Conservation (phyloP, 2,113 vertebrate species). For the Scytalopus superciliaris region DNA sequence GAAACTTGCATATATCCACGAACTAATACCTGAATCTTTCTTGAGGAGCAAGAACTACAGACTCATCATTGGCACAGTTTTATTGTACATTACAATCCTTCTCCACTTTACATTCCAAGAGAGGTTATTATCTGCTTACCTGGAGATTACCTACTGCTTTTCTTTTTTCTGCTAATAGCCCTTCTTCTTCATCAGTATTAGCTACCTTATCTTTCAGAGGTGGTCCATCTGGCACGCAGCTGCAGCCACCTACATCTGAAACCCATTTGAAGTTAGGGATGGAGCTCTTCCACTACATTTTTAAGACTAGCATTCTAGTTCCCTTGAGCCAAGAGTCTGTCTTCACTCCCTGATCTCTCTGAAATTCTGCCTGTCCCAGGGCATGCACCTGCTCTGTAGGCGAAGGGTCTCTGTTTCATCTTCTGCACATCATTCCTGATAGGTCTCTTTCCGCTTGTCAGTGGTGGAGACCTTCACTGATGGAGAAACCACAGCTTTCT, state of each 20-base stretch:
- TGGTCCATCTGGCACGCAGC: accelerated
- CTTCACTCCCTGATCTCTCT: background rate
- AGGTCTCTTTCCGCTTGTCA: background rate
- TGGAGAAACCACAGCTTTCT: background rate
- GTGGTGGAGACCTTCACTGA: accelerated
- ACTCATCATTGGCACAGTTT: background rate
- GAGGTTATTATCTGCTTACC: background rate
- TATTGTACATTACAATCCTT: background rate
- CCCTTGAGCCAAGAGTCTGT: background rate
- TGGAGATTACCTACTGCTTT: background rate
- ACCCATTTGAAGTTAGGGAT: background rate
- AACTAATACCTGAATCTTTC: background rate
- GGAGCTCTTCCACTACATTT: accelerated
- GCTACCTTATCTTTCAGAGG: background rate
- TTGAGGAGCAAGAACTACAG: background rate
- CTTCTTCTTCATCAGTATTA: background rate
- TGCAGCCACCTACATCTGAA: background rate
- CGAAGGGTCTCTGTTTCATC: background rate
- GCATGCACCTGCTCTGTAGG: background rate
- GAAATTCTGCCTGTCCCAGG: background rate
- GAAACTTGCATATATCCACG: background rate
- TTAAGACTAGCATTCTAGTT: background rate
- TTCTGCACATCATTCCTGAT: background rate
- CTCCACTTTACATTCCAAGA: background rate
- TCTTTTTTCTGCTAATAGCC: background rate